Base-by-base conservation (phyloP, 2,888 invertebrate genomes). In the Drosophila helvetica region DNA sequence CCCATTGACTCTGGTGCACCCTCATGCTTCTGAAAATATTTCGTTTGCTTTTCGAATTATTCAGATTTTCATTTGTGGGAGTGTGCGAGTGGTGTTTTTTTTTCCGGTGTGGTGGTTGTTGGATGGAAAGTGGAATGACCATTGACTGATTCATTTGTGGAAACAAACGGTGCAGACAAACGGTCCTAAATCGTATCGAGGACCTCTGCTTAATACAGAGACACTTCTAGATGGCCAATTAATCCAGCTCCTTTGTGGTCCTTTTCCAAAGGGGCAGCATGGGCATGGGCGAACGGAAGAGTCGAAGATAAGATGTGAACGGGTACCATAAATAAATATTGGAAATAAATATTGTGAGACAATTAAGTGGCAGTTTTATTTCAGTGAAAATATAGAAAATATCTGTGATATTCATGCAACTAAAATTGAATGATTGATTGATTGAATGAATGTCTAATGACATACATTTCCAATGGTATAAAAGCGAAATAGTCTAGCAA, bases 111-210 rank as follows among this genome's bases (percentile, higher is more conserved):
- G 55, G 66, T 79, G 59, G 66, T 62, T 52, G 58, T 48, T 54
- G 48, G 48, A 38, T 53, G 62, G 33, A 30, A 22, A 52, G 61
- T 33, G 17, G 19, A 67, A n/a, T 27, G 57, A 56, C 72, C 81
- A 82, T 85, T 82, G 82, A 78, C 86, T 80, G 83, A 82, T 82
- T 85, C 82, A 82, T 80, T 76, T 80, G 76, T 77, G 70, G 65
- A 62, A 52, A 82, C 77, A 67, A 71, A 75, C 33, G 47, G 56
- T 22, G 55, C 63, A 62, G 55, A 51, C 54, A 58, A 66, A 72
- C 71, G 22, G 4, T 5, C 5, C 4, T 58, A 73, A 84, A 81
- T 77, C 57, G 67, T 46, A 64, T 77, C 67, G 50, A 60, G 57
- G 75, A 45, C 10, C 18, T 53, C 12, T 25, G 51, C 12, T 17